Conservation (phyloP, 2,797 vertebrate genomes). For the Schizopygopsis malacanthus region DNA sequence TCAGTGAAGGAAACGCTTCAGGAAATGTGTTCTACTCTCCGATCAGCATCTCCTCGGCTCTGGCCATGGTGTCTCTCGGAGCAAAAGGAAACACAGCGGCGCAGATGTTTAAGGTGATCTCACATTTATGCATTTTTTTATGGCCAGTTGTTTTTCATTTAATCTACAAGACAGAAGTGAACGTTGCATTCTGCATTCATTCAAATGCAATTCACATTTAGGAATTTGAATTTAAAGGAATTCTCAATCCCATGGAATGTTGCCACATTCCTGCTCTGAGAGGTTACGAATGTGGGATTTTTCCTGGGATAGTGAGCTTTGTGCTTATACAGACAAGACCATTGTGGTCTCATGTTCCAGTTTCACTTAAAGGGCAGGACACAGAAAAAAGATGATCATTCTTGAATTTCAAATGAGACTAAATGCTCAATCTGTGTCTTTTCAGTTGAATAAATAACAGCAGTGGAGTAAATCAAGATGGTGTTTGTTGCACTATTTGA, state of each 20-base stretch:
- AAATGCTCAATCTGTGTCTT: not conserved
- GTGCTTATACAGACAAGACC: not conserved
- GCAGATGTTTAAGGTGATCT: constrained; percentile 85
- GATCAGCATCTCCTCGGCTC: constrained; percentile 86
- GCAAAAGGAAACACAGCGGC: constrained; percentile 78
- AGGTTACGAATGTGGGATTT: not conserved
- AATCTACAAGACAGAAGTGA: not conserved
- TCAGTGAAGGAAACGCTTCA: constrained; percentile 65
- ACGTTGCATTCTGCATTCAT: not conserved
- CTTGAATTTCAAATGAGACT: not conserved
- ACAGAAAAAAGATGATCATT: not conserved
- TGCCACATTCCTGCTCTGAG: not conserved
- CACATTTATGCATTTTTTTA: not conserved
- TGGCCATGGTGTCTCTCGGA: constrained; percentile 87
- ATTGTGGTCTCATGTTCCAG: not conserved
- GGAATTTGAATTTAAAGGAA: not conserved
- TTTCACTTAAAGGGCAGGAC: not conserved
- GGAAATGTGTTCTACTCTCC: constrained; percentile 85
- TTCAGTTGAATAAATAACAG: not conserved
- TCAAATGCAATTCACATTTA: not conserved
- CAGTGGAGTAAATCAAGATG: not conserved
- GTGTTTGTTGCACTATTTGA: not conserved
- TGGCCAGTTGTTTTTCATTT: not conserved
- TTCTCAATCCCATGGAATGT: not conserved
- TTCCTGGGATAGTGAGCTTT: not conserved